phyloP scores from a whole-genome alignment of 2,113 vertebrate species.

The Meleagris gallopavo region DNA sequence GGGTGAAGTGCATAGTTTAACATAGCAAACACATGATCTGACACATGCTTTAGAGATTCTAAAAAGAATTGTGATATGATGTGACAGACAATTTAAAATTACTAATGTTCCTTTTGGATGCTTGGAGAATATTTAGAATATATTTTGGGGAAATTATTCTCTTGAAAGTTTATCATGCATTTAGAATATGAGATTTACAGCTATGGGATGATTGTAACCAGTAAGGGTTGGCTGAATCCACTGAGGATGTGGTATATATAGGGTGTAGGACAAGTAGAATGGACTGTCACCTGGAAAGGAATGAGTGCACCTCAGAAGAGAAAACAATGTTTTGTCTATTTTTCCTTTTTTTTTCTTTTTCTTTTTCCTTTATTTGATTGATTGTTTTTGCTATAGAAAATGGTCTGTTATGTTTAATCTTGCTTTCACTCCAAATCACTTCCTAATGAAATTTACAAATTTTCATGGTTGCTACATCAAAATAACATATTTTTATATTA shows the following conservation, averaged over 20 bases:
- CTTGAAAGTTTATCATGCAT: background rate
- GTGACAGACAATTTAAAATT: background rate
- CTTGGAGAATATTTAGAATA: background rate
- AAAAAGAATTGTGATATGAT: background rate
- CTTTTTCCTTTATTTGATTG: too few species aligned
- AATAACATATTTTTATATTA: background rate
- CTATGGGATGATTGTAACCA: accelerated
- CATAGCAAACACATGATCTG: background rate
- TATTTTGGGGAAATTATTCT: accelerated
- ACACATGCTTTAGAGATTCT: background rate
- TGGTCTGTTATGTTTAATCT: background rate
- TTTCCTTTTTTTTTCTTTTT: too few species aligned
- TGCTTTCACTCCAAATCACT: background rate
- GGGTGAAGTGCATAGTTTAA: background rate
- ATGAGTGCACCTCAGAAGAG: background rate
- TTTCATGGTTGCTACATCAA: background rate
- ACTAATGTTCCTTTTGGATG: too few species aligned
- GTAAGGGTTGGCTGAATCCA: background rate
- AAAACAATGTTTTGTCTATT: background rate
- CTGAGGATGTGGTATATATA: background rate
- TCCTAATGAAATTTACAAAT: background rate
- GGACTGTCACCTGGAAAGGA: background rate
- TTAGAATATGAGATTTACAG: background rate
- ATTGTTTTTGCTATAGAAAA: too few species aligned
- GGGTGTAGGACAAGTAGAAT: background rate